Evolutionary conservation across 2,113 vertebrate species (phyloP), one percentile per base, ranked within the genome.

Genomic region (Bubo bubo): DNA sequence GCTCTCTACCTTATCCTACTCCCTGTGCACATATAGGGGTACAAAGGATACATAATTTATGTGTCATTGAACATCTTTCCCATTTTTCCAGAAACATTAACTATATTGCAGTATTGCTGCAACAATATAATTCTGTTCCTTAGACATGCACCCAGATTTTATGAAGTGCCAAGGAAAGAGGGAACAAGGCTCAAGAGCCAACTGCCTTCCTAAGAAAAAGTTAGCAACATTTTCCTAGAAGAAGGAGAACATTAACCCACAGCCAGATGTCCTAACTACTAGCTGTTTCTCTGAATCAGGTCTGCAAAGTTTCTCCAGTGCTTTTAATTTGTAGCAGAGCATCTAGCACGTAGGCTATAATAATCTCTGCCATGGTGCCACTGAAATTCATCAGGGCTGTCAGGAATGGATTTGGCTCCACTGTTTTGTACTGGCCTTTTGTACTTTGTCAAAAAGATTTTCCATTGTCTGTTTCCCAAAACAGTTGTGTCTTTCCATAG

Each of bases 401-500:
- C 67, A 90, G 58, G 53, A 94, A 88, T 85, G 77, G 77, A 85
- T 90, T 94, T 91, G 84, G 39, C 79, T 95, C 39, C 18, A 15
- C 34, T 73, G 34, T 62, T 88, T 76, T 76, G 24, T 70, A 39
- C 39, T 95, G 88, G 90, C 71, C 74, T 95, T 87, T 82, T 87
- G 81, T 94, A 76, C 92, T 91, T 59, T 32, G 53, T 93, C 52
- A 79, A 45, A 85, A 94, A 88, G 12, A 58, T 92, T 97, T 97
- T 93, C 90, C 90, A 47, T 73, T 82, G 41, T 73, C 53, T 4
- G 1, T 86, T 96, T 95, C 53, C 8, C 19, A 75, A 93, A 96
- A 88, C 62, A 83, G 60, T 90, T 58, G 2, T 66, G 19, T 82
- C 39, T 76, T 97, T 92, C 92, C 9, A 2, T 68, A 71, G 72